Conservation (phyloP, 2,797 vertebrate species). For the Momotus momota region DNA sequence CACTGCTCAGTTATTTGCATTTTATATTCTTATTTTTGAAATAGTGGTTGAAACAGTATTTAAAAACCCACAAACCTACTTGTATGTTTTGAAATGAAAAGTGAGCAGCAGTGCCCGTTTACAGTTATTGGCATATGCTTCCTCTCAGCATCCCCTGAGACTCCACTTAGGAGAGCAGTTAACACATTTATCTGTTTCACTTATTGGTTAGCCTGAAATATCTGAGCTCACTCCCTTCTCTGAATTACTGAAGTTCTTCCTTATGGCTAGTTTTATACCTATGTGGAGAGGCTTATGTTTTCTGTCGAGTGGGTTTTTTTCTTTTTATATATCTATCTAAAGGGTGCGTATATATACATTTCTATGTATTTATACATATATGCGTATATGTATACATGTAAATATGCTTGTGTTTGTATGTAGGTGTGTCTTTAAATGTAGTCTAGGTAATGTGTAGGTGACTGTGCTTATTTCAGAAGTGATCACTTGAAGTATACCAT, state of each 20-base stretch:
- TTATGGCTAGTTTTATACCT: neutral
- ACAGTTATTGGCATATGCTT: neutral
- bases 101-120: neutral
- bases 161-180: neutral
- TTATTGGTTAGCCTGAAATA: constrained; percentile 13
- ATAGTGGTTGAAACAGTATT: neutral
- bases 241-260: neutral
- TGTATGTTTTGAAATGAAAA: neutral
- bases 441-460: neutral
- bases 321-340: neutral
- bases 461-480: neutral
- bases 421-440: neutral
- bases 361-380: neutral
- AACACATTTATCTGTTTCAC: constrained; percentile 18
- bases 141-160: constrained; percentile 7
- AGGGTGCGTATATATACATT: neutral
- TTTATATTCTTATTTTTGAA: neutral
- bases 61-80: neutral
- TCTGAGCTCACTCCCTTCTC: neutral
- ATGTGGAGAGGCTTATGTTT: neutral
- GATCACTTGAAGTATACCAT: neutral
- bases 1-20: neutral
- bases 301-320: neutral
- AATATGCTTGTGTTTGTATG: neutral
- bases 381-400: neutral